Base-by-base conservation (phyloP, 2,888 invertebrate species). In the Chrysolina haemoptera region DNA sequence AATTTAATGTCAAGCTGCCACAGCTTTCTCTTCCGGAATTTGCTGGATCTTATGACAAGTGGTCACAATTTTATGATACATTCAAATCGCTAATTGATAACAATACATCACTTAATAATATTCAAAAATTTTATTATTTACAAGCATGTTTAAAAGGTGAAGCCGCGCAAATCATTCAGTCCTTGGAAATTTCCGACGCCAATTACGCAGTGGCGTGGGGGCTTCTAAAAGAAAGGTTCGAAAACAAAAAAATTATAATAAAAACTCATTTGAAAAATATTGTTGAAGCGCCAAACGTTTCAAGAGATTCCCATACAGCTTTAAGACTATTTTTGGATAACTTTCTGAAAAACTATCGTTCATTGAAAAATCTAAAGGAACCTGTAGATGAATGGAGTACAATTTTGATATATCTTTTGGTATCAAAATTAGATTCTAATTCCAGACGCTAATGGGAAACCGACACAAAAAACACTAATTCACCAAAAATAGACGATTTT, bases 71-170 rank as follows among this genome's bases (percentile, higher is more conserved):
- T 16, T 16, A 27, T 5, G 67, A 71, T 43, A 66, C 67, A 10
- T 71, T 71, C 46, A 11, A 4, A 16, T 46, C 59, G 9, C 14
- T 70, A 22, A 67, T 71, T 14, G 66, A 71, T 16, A 65, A 66
- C 8, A 71, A 71, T 27, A 2, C 41, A 11, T n/a, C 55, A 18
- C 41, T 68, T 5, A 62, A 27, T 18, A 67, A 27, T 18, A 68
- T 68, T 22, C 72, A 72, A 63, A 48, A 63, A 53, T 63, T 55
- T 27, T 72, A 74, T 63, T 71, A 71, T 48, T 62, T 74, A 20
- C 74, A 71, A n/a, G n/a, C 74, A 35, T 66, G 70, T 16, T 35
- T 74, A 16, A 67, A 55, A 14, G 74, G 71, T n/a, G 69, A 74
- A 53, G 74, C 71, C 4, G 63, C 70, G 20, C 35, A 62, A 22